Evolutionary conservation across 2,888 invertebrate species (phyloP).

Genomic region (Pomacea canaliculata): DNA sequence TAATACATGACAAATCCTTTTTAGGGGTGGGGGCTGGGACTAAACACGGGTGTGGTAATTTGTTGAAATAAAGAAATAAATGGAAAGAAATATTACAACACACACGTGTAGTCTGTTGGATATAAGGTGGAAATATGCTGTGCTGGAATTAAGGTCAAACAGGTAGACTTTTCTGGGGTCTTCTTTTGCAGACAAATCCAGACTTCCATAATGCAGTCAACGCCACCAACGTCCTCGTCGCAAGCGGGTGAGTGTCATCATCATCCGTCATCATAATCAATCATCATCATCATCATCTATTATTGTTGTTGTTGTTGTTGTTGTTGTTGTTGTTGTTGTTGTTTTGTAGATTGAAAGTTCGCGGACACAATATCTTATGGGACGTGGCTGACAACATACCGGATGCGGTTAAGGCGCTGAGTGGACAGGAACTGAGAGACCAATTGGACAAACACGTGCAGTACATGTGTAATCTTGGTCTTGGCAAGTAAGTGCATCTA

Average conservation of each 20-base stretch:
- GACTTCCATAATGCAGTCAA: constrained; percentile 35
- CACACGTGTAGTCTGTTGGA: too few species aligned
- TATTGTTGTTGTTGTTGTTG: too few species aligned
- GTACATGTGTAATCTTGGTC: constrained; percentile 1
- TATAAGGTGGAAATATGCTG: too few species aligned
- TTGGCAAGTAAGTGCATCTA: not conserved
- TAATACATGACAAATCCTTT: too few species aligned
- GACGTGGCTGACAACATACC: not conserved
- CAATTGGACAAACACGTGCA: not conserved
- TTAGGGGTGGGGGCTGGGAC: too few species aligned
- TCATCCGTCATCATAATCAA: too few species aligned
- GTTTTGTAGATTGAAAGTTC: not conserved
- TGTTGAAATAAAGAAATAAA: not conserved
- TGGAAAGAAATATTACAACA: not conserved
- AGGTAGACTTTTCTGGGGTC: too few species aligned
- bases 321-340: too few species aligned
- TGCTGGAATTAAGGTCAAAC: too few species aligned
- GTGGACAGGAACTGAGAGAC: not conserved
- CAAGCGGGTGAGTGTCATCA: constrained; percentile 31
- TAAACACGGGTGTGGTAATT: too few species aligned
- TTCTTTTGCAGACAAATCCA: constrained; percentile 34
- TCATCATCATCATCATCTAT: too few species aligned
- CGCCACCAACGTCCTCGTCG: constrained; percentile 34
- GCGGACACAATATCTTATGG: not conserved
- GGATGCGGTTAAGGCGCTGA: not conserved